Conservation (phyloP, 2,888 invertebrate genomes). For the Mesodorylaimus sp. region DNA sequence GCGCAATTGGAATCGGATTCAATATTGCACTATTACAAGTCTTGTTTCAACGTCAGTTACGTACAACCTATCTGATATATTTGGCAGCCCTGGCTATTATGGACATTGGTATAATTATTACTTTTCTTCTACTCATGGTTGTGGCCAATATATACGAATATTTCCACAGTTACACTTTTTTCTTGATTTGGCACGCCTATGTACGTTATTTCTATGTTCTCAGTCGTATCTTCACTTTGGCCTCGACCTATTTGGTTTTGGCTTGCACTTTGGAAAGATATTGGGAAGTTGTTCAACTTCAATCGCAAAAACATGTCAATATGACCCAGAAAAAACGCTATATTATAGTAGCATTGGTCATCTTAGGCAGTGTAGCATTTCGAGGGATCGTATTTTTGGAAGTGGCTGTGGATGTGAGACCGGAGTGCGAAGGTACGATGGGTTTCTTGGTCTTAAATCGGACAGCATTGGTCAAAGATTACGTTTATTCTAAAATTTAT, state of each 20-base stretch:
- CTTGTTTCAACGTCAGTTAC: no score
- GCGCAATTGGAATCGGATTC: no score
- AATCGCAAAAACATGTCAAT: no score
- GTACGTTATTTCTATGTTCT: background rate
- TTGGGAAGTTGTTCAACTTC: no score
- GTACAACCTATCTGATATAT: background rate
- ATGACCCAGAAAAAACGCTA: background rate
- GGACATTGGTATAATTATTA: background rate
- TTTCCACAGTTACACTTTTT: background rate
- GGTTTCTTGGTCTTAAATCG: no score
- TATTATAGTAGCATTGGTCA: background rate
- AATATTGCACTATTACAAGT: no score
- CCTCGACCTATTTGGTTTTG: slow-evolving; percentile 2
- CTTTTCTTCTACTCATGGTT: slow-evolving; percentile 1
- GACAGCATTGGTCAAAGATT: background rate
- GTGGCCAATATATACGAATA: background rate
- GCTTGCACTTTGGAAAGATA: background rate
- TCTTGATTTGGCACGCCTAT: background rate
- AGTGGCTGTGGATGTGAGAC: no score
- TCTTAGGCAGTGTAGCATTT: background rate
- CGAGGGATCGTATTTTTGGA: background rate
- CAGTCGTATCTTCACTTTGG: background rate
- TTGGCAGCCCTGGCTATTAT: slow-evolving; percentile 5
- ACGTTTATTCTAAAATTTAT: background rate
- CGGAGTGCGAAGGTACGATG: no score